Evolutionary conservation across 2,888 invertebrate species (phyloP), one percentile per base, ranked within the genome.

Genomic region (Asteroscopus sphinx): DNA sequence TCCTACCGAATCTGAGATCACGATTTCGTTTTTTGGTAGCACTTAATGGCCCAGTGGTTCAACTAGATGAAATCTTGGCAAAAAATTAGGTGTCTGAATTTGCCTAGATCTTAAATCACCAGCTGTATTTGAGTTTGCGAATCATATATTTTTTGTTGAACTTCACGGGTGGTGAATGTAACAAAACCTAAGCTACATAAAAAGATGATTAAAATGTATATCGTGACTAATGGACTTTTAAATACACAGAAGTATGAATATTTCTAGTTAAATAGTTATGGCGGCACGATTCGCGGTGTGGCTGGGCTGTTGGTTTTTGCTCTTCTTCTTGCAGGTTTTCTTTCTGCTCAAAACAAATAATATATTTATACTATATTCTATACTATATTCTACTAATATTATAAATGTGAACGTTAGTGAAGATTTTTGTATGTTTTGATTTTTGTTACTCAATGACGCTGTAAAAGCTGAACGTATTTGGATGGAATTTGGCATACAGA

Each of bases 1-100:
- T 73, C 68, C 68, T 52, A 46, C 49, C 16, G 53, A 64, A 66
- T 71, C 56, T 26, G 4, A 37, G 42, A 64, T 60, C 68, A 73
- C 64, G 73, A 75, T 36, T 32, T 28, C 1, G 15, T 54, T 66
- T 75, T 68, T 70, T 45, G 33, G 33, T 57, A 59, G 30, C 30
- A 11, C 15, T 56, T 51, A 33, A 54, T 15, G 25, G 25, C 32
- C 41, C 41, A 63, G 52, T 68, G 16, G 41, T 51, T 56, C 12
- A 48, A 33, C 16, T 44, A 11, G 15, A 40, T 4, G 8, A 42
- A 40, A 30, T 32, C 13, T 46, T 12, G 35, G 35, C 51, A 62
- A 67, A 63, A 68, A 67, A 51, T 32, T 21, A 16, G 15, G 5
- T 15, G 7, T n/a, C 6, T 13, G 33, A 13, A 13, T 33, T 35